phyloP scores from a whole-genome alignment of 2,888 invertebrate species.

The Conomelus anceps region DNA sequence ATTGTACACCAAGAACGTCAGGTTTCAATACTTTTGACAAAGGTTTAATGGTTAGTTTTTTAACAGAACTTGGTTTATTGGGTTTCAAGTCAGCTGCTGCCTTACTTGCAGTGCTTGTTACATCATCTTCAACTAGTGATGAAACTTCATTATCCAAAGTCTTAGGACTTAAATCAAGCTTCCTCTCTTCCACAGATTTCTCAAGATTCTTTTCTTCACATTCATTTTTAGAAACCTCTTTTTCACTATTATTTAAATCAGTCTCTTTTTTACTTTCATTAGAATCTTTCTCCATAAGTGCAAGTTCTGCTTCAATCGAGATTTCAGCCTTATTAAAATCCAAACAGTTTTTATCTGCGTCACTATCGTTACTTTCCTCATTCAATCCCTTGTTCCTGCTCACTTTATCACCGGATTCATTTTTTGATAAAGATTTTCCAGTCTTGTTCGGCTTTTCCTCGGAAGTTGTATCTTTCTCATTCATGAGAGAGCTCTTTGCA shows the following conservation, averaged over 20 bases:
- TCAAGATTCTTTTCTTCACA: background rate
- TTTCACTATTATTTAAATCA: constrained; percentile 26
- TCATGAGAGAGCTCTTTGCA: too few relatives aligned
- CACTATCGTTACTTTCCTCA: constrained; percentile 17
- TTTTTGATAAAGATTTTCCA: background rate
- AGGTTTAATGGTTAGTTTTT: background rate
- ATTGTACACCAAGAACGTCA: background rate
- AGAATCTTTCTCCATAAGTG: background rate
- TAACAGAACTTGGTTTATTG: background rate
- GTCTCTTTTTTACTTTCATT: constrained; percentile 1
- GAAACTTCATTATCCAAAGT: background rate
- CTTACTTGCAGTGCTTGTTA: background rate
- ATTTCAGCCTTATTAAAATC: constrained; percentile 1
- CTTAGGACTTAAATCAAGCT: background rate
- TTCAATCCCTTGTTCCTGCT: constrained; percentile 31
- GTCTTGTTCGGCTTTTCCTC: background rate
- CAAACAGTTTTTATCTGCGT: background rate
- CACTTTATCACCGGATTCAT: background rate
- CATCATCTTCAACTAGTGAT: background rate
- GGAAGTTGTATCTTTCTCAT: background rate
- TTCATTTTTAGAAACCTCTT: constrained; percentile 25
- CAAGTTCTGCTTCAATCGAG: constrained; percentile 3
- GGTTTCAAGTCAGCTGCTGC: background rate
- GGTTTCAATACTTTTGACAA: background rate
- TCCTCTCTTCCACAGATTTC: background rate